Evolutionary conservation across 2,797 vertebrate species (phyloP), one percentile per base, ranked within the genome.

Genomic region (Allobates femoralis): DNA sequence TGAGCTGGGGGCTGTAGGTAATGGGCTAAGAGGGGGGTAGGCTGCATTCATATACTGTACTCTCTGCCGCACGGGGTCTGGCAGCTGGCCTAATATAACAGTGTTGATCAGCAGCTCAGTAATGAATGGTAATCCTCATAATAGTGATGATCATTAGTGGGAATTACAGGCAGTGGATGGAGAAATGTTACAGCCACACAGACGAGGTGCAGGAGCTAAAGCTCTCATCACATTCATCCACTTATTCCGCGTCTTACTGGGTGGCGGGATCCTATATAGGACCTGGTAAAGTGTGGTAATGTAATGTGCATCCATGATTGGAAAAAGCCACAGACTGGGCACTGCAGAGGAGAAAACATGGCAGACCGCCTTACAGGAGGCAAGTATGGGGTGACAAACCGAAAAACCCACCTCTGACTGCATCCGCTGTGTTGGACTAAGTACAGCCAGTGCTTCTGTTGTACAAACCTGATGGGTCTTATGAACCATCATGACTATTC

Each of bases 1-100:
- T 99, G 95, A 91, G 94, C 11, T 74, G 0, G 26, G 60, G 60
- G 5, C 14, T 64, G 26, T 53, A 15, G 26, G 26, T 26, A 4
- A 15, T 37, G 34, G 67, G 30, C 23, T 41, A 18, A 6, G 5
- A 30, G 1, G 14, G 1, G 15, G 15, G 7, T 16, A 34, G 28
- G 2, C 26, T 28, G 11, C 28, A 32, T 67, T 5, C 64, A 30
- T 30, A 6, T 34, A 67, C n/a, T n/a, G n/a, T n/a, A n/a, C n/a
- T n/a, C n/a, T n/a, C n/a, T n/a, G n/a, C n/a, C n/a, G n/a, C n/a
- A n/a, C n/a, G n/a, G n/a, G n/a, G n/a, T 74, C 23, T 46, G 69
- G 69, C 69, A 41, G 69, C 3, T 14, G 37, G 71, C 71, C 69
- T 46, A 26, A 46, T 46, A 26, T 34, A 18, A 1, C 18, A 23